Base-by-base conservation (phyloP, 1,140 invertebrate genomes). In the Pissodes strobi region DNA sequence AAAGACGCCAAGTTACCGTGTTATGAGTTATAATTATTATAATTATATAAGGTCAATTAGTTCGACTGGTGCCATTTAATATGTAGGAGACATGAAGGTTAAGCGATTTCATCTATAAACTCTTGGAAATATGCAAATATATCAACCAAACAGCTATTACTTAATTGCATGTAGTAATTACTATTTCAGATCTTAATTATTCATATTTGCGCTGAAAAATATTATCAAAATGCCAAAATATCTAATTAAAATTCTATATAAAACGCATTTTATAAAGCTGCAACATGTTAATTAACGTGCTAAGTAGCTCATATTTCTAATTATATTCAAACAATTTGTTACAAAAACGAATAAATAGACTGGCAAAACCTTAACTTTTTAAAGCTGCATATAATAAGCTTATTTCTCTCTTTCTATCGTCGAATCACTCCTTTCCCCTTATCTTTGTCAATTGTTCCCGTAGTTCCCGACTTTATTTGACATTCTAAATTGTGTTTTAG, bases 271-370 rank as follows among this genome's bases (percentile, higher is more conserved):
- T 57, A 27, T 25, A 45, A 25, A 27, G 38, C 15, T 27, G 39
- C 55, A 37, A 45, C 55, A 45, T 57, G 39, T 57, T 57, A 43
- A 57, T 57, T 46, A 57, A 27, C 39, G 19, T 45, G 25, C 18
- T 46, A 56, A 56, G 21, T 56, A 46, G 41, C 41, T 30, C 25
- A 22, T 39, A 46, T 57, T 18, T 57, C 23, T 27, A 57, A 57
- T 57, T 57, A 57, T 46, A 18, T 57, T n/a, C 22, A 17, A 21
- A 15, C 41, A 18, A 46, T 57, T 57, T 30, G 39, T 57, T 57
- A 5, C 12, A 22, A 57, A 57, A 43, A 43, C 27, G 23, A 21
- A 5, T 34, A 19, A 6, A 17, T 15, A 2, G 21, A 27, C 13
- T 6, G 15, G n/a, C n/a, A 30, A 30, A 5, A 15, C 48, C 48